Evolutionary conservation across 2,113 vertebrate genomes (phyloP), one percentile per base, ranked within the genome.

Genomic region (Pedionomus torquatus): DNA sequence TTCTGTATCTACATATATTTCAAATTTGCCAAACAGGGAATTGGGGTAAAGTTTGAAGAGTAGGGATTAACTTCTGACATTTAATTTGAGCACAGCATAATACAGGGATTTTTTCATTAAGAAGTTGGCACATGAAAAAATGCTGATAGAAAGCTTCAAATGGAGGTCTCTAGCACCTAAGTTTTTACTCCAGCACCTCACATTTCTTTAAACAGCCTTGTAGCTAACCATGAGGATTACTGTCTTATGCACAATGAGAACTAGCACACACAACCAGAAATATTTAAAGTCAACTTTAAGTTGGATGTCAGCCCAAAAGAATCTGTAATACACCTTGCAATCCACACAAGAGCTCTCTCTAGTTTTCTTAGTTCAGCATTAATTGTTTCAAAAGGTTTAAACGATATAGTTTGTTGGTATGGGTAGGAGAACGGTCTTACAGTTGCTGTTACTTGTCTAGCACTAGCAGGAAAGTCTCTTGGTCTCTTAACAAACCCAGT

Each of bases 1-100:
- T 88, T 60, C 26, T 58, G 31, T 66, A 74, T 30, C 51, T 58
- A 70, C 30, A 31, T 23, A 58, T 54, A 84, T 72, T 91, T 90
- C 49, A 46, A 55, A 84, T 68, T 87, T 83, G 37, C n/a, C 65
- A 91, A 55, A 84, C 51, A 69, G 86, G 35, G 61, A 86, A 77
- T 28, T n/a, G 33, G 15, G 23, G 13, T 81, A 24, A 70, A 39
- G 16, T 70, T 49, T 66, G 68, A 90, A 86, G 58, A 68, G 13
- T 3, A 76, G 26, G 28, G 44, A 83, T 86, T 74, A 60, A 64
- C 37, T 83, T 87, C 66, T 83, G 64, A 83, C 30, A 90, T 83
- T 89, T 88, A 49, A 68, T 85, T 80, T 91, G 30, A 91, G 72
- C 44, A 49, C 35, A 96, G 33, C 26, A 80, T 65, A 96, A 83